Percentiles rank a stretch among this genome's conserved stretches.
Conservation (phyloP, 1,140 invertebrate genomes). For the Trichonephila inaurata region DNA sequence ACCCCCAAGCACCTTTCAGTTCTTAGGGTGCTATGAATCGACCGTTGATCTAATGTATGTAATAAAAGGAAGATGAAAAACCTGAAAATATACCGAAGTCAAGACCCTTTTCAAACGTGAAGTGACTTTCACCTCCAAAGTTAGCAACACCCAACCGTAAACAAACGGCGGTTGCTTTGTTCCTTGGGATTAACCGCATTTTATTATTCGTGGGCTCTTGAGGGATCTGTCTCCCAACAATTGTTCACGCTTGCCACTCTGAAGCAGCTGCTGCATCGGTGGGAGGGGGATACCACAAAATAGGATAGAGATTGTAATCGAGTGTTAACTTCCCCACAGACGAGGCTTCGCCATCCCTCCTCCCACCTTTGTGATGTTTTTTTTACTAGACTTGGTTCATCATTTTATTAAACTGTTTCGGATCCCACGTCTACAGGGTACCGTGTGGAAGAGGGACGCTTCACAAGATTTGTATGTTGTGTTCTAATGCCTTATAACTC, state of each 20-base stretch:
- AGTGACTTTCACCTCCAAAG: not conserved
- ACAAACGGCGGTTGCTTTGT: not conserved
- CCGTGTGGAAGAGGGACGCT: not conserved
- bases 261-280: slow-evolving; percentile 11
- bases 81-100: not conserved
- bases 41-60: too few species aligned
- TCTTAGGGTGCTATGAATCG: too few species aligned
- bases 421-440: not conserved
- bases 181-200: slow-evolving; percentile 20
- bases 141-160: not conserved
- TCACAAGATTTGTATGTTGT: not conserved
- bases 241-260: not conserved
- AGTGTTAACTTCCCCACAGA: slow-evolving; percentile 8
- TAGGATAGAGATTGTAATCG: slow-evolving; percentile 47
- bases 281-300: slow-evolving; percentile 22
- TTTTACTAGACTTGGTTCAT: slow-evolving; percentile 15
- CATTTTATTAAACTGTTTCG: slow-evolving; percentile 10
- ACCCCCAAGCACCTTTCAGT: too few species aligned
- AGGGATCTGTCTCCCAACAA: slow-evolving; percentile 24
- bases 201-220: not conserved
- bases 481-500: not conserved
- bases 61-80: too few species aligned
- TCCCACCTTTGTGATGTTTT: not conserved
- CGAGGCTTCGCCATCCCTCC: not conserved
- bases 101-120: not conserved